Conservation (phyloP, 2,797 vertebrate genomes). For the Myotis pilosus region DNA sequence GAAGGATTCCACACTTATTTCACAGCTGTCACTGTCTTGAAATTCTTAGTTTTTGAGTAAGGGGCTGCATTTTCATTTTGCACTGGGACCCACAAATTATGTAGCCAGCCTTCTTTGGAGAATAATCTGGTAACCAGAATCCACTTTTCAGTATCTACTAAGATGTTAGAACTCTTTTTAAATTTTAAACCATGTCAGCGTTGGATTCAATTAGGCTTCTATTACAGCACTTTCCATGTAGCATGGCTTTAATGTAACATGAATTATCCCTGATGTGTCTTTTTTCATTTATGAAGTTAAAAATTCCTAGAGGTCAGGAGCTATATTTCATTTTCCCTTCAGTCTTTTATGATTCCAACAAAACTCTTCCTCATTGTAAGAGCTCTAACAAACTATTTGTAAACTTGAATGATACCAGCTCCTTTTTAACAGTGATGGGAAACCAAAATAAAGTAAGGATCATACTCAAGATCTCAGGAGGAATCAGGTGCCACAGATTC, state of each 20-base stretch:
- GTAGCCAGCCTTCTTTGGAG: background rate
- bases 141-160: constrained; percentile 13
- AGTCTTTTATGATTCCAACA: constrained; percentile 2
- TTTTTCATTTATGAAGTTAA: constrained; percentile 45
- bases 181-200: background rate
- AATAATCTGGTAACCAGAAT: constrained; percentile 43
- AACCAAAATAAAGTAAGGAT: constrained; percentile 18
- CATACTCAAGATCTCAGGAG: background rate
- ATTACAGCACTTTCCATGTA: constrained; percentile 21
- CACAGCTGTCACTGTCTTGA: background rate
- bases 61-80: constrained; percentile 26
- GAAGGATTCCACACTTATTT: background rate
- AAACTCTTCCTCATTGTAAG: background rate
- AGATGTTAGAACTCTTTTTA: constrained; percentile 15
- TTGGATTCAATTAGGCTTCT: constrained; percentile 33
- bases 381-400: constrained; percentile 34
- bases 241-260: constrained; percentile 16
- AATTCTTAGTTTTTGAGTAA: constrained; percentile 38
- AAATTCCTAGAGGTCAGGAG: constrained; percentile 37
- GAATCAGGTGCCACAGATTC: background rate
- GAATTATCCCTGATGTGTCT: background rate
- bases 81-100: constrained; percentile 14
- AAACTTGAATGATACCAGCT: background rate
- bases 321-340: constrained; percentile 42
- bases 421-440: constrained; percentile 16